Base-by-base conservation (phyloP, 2,888 invertebrate species). In the Drosophila rellima region DNA sequence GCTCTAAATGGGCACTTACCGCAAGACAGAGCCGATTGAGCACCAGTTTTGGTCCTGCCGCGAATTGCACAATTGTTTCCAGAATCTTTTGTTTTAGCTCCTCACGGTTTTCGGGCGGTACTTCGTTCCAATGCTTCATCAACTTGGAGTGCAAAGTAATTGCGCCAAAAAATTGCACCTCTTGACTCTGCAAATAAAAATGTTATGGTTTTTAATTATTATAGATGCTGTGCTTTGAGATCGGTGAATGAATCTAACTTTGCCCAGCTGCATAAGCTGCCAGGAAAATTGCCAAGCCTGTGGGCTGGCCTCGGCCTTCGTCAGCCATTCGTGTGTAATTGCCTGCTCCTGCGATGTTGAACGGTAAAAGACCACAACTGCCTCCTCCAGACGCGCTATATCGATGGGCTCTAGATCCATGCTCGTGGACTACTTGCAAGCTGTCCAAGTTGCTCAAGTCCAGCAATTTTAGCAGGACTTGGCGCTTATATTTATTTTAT, bases 201-300 rank as follows among this genome's bases (percentile, higher is more conserved):
- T 5, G 13, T 33, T 13, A 47, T 17, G 31, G 2, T 29, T 18
- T 33, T 4, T 2, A 7, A 18, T 54, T 18, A 18, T 20, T 13
- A 50, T 20, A 18, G n/a, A 4, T 29, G 26, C 20, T 35, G 31
- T 13, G 20, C 20, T n/a, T 17, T 39, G 5, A 15, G 26, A 51
- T 39, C 6, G 17, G 3, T 13, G 15, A 2, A 59, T 40, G 26
- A 59, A 44, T 29, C 64, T 63, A 47, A 97, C 98, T 94, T 97
- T 96, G 79, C 95, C 95, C 8, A 96, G 95, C 90, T 95, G 95
- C 80, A 98, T 94, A 29, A 98, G 94, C 73, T 97, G 96, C 98
- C 98, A 98, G 6, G 97, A 95, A 92, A 98, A 97, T 82, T 95
- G 95, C 98, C 98, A 98, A 31, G 98, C 98, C 91, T 97, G 96